Conservation (phyloP, 2,888 invertebrate genomes). For the Xestia c-nigrum region DNA sequence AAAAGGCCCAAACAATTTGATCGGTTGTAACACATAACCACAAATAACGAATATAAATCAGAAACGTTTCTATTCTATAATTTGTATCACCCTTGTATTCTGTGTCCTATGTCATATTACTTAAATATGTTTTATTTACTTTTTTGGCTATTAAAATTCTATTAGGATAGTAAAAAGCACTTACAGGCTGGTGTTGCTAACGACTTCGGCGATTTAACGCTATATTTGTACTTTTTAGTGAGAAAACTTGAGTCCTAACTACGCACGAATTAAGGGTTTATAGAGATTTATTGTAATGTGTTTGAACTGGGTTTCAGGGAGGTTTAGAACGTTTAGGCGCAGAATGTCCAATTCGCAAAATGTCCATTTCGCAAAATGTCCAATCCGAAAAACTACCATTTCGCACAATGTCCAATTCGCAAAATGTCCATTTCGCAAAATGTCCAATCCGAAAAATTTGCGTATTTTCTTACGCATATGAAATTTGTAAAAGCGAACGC, state of each 20-base stretch:
- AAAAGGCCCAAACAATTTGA: slow-evolving; percentile 45
- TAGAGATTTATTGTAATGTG: slow-evolving; percentile 27
- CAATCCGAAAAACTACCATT: no score
- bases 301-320: neutral
- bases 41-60: slow-evolving; percentile 14
- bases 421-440: no score
- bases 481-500: no score
- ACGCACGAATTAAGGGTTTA: slow-evolving; percentile 11
- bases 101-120: slow-evolving; percentile 24
- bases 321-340: no score
- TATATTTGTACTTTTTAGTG: slow-evolving; percentile 33
- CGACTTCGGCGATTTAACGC: slow-evolving; percentile 48
- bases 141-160: slow-evolving; percentile 59
- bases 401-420: no score
- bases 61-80: slow-evolving; percentile 13
- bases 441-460: no score
- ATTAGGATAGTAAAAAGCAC: slow-evolving; percentile 57
- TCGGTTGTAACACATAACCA: slow-evolving; percentile 25
- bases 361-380: no score
- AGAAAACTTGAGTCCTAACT: slow-evolving; percentile 16
- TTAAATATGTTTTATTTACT: slow-evolving; percentile 33
- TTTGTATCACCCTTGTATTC: slow-evolving; percentile 5
- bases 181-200: slow-evolving; percentile 46
- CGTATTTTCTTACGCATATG: no score
- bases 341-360: no score